Conservation (phyloP, 2,888 invertebrate species). For the Oscheius sp. region DNA sequence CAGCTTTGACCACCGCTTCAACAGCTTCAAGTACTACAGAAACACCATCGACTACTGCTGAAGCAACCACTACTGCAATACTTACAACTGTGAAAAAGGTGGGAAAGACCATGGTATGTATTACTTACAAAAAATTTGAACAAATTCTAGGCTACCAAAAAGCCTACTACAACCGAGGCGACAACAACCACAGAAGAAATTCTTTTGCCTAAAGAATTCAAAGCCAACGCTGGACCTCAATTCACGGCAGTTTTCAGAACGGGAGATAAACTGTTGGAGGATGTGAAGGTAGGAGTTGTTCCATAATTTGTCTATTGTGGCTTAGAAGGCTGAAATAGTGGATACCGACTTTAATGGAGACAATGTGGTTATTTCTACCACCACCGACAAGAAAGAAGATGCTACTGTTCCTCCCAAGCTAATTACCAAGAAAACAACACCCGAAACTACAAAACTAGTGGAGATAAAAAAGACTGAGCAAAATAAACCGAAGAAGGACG, state of each 20-base stretch:
- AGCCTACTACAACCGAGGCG: background rate
- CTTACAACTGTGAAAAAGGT: conserved; percentile 21
- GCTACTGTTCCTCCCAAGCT: conserved; percentile 6
- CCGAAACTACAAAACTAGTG: background rate
- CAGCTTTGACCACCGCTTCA: conserved; percentile 1
- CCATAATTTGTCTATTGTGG: background rate
- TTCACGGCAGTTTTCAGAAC: conserved; percentile 33
- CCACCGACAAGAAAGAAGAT: conserved; percentile 8
- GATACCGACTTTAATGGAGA: conserved; percentile 30
- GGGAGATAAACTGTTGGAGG: background rate
- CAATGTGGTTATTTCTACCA: conserved; percentile 4
- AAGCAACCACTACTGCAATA: conserved; percentile 19
- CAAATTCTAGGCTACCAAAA: background rate
- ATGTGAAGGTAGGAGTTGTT: conserved; percentile 11
- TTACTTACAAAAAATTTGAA: background rate
- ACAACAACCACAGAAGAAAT: background rate
- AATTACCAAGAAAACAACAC: conserved; percentile 23
- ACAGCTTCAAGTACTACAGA: background rate
- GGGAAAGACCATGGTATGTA: conserved; percentile 12
- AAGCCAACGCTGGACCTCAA: conserved; percentile 25
- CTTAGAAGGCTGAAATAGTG: conserved; percentile 17
- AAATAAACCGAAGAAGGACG: background rate
- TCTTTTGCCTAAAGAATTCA: background rate
- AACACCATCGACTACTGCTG: conserved; percentile 33
- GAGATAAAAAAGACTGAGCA: background rate